Evolutionary conservation across 1,140 invertebrate species (phyloP).

Genomic region (Drosophila mojavensis): DNA sequence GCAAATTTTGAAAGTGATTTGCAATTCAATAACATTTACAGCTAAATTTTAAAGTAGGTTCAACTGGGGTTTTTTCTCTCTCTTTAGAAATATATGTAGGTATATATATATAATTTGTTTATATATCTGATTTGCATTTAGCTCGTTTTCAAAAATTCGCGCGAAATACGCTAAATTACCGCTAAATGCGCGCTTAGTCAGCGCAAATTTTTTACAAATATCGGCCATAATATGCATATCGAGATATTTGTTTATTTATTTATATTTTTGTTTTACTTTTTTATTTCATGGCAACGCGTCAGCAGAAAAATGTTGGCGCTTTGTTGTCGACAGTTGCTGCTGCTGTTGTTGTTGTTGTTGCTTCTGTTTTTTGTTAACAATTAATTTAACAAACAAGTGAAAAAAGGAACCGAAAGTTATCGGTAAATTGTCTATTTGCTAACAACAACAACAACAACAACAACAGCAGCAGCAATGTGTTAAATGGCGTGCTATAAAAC

Average conservation of each 20-base stretch:
- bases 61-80: conserved; percentile 37
- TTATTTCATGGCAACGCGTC: conserved; percentile 39
- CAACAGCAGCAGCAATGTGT: not conserved
- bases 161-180: conserved; percentile 69
- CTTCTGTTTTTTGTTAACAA: conserved; percentile 62
- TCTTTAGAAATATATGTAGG: not conserved
- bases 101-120: not conserved
- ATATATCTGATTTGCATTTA: conserved; percentile 7
- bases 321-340: not conserved
- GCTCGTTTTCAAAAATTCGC: conserved; percentile 40
- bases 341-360: conserved; percentile 6
- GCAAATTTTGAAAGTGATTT: conserved; percentile 57
- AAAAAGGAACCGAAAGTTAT: conserved; percentile 22
- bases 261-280: not conserved
- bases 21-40: conserved; percentile 52
- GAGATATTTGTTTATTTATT: conserved; percentile 16
- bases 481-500: conserved; percentile 58
- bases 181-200: conserved; percentile 64
- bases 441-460: conserved; percentile 2
- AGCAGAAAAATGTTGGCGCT: conserved; percentile 59
- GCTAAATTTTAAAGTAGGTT: conserved; percentile 32
- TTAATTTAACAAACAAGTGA: conserved; percentile 65
- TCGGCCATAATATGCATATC: conserved; percentile 38
- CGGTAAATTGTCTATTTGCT: conserved; percentile 56
- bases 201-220: conserved; percentile 40